phyloP scores from a whole-genome alignment of 2,888 invertebrate genomes.

The Dyspetes luteomarginatus region DNA sequence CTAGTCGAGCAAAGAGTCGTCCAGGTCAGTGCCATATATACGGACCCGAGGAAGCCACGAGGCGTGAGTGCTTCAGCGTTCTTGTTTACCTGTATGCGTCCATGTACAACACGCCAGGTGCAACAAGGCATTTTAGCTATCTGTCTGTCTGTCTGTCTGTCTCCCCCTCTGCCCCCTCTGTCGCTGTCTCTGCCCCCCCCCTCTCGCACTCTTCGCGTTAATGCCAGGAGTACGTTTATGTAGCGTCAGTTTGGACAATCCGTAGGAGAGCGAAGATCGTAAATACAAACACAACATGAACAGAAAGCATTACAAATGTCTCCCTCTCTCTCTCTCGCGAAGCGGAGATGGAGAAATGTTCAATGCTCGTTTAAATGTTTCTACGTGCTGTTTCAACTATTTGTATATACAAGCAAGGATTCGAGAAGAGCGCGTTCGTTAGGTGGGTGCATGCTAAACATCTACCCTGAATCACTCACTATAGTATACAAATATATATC shows the following conservation, averaged over 20 bases:
- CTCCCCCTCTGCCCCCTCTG: conserved; percentile 6
- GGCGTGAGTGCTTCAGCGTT: conserved; percentile 55
- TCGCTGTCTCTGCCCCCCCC: not conserved
- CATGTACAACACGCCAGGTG: conserved; percentile 54
- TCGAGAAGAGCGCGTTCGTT: conserved; percentile 45
- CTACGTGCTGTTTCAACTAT: conserved; percentile 34
- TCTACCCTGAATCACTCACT: not conserved
- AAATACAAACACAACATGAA: conserved; percentile 45
- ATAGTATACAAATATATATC: too few relatives aligned
- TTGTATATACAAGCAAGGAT: conserved; percentile 37
- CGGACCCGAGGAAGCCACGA: conserved; percentile 32
- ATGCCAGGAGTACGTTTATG: not conserved
- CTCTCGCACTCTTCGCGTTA: not conserved
- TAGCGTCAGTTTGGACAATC: conserved; percentile 45
- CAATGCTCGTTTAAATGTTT: conserved; percentile 48
- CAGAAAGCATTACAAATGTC: conserved; percentile 36
- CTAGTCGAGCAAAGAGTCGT: conserved; percentile 19
- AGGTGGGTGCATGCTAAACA: conserved; percentile 56
- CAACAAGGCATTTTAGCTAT: conserved; percentile 35
- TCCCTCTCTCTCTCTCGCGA: not conserved
- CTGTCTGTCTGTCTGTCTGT: not conserved
- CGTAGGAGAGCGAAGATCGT: conserved; percentile 27
- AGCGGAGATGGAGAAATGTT: conserved; percentile 9
- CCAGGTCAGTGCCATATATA: conserved; percentile 50
- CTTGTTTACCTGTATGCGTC: not conserved